Evolutionary conservation across 2,797 vertebrate genomes (phyloP), one percentile per base, ranked within the genome.

Genomic region (Gymnoscopelus braueri): DNA sequence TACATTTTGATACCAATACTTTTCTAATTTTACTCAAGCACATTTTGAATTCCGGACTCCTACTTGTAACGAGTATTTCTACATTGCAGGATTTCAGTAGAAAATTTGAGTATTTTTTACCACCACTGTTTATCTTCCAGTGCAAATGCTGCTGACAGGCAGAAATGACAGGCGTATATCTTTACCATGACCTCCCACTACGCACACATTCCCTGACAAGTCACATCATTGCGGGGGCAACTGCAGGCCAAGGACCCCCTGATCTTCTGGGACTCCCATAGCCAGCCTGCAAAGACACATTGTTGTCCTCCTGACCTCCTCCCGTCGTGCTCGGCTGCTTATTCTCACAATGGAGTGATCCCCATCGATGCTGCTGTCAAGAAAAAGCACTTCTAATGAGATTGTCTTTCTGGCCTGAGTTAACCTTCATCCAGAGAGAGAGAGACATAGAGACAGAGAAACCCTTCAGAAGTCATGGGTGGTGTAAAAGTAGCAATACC

Each of bases 251-350:
- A 44, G 67, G 29, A 65, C 67, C 24, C 44, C 44, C 5, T 56
- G 47, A 75, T 76, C 79, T 66, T 77, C 69, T 4, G 60, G 67
- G 72, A 74, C 15, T 67, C 61, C 19, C 5, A 15, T 5, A 69
- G 72, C 78, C 78, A 73, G 75, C 58, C 65, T 77, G 69, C 29
- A 19, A 66, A 79, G 79, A 84, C 81, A 88, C 84, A 89, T 87
- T 85, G 86, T 76, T 74, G 77, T 80, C 82, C 56, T 79, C 82
- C 54, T 86, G 88, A 89, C 88, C 90, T 81, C 35, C 71, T 74
- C 19, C 19, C 19, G 65, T 73, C 78, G 75, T 65, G 67, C 63
- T 74, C 64, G 19, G 57, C 32, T 55, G 67, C 57, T 26, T 69
- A 55, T 10, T 14, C n/a, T 26, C 8, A 50, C 79, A 73, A 85